Evolutionary conservation across 2,888 invertebrate genomes (phyloP).

Genomic region (Drosophila lutescens): DNA sequence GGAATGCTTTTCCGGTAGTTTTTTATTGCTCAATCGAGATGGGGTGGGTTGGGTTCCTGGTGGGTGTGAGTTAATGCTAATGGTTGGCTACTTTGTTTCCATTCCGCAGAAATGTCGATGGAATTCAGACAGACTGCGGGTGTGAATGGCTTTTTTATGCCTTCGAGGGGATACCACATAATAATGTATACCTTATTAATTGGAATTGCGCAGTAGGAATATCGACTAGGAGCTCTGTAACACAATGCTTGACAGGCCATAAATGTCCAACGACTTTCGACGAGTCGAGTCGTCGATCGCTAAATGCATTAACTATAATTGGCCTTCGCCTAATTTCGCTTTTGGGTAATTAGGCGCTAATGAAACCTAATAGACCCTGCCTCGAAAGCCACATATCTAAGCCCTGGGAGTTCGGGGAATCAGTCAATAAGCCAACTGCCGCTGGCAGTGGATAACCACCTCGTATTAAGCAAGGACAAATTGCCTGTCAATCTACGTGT

Average conservation of each 20-base stretch:
- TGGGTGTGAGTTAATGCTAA: slow-evolving; percentile 23
- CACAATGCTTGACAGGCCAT: slow-evolving; percentile 41
- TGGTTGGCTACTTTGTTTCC: slow-evolving; percentile 43
- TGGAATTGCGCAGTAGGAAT: slow-evolving; percentile 24
- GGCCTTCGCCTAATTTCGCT: slow-evolving; percentile 67
- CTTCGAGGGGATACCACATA: background rate
- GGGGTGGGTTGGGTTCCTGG: background rate
- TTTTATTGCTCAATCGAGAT: slow-evolving; percentile 73
- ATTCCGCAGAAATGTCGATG: slow-evolving; percentile 38
- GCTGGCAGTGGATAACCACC: slow-evolving; percentile 55
- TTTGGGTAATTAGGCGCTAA: slow-evolving; percentile 73
- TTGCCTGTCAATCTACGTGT: slow-evolving; percentile 80
- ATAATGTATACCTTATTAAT: slow-evolving; percentile 18
- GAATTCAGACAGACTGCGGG: background rate
- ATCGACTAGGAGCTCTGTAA: background rate
- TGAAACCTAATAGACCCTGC: slow-evolving; percentile 61
- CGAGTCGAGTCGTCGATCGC: slow-evolving; percentile 10
- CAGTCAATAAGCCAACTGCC: slow-evolving; percentile 60
- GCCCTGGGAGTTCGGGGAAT: slow-evolving; percentile 45
- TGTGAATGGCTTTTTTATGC: slow-evolving; percentile 13
- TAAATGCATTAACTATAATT: slow-evolving; percentile 77
- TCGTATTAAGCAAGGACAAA: slow-evolving; percentile 70
- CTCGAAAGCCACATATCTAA: slow-evolving; percentile 53
- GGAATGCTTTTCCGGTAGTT: slow-evolving; percentile 70
- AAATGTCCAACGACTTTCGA: slow-evolving; percentile 40